Evolutionary conservation across 2,888 invertebrate species (phyloP), one percentile per base, ranked within the genome.

Genomic region (Ctena decussata): DNA sequence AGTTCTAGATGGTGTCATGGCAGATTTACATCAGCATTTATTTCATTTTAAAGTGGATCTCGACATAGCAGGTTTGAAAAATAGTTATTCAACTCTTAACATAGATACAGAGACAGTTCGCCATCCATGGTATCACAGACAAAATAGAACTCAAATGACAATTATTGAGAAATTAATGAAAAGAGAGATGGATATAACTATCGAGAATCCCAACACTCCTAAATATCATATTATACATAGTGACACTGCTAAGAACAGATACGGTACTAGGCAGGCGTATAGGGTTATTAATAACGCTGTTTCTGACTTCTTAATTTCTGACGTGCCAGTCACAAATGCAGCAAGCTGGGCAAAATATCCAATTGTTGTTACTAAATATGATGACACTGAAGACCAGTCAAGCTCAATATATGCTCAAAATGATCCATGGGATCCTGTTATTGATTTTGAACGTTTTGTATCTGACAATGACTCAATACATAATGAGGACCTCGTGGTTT

Each of bases 31-130:
- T 77, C 92, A 93, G 76, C 93, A 94, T 82, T 78, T 93, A 72
- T 94, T 94, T 84, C 93, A 94, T 88, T 93, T 86, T 84, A 94
- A 94, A 85, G 84, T 93, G n/a, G 95, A 95, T 86, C 74, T 95
- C 37, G 95, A 95, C 81, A 91, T 94, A 18, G 92, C 86, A 2
- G 91, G 92, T 0, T 44, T 86, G 27, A 72, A 82, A 70, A 95
- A 95, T 86, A 85, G 94, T 24, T 93, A 92, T 83, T 90, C 91
- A 21, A 89, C 91, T 12, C 60, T 91, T 32, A 90, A 93, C 41
- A 83, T 93, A n/a, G 79, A 80, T 3, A 82, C 77, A 0, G 91
- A 93, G 71, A 87, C 86, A 5, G 78, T 86, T 2, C 80, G 82
- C 11, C 87, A 91, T 37, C 90, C 89, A 15, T 92, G 92, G 91